A percentile compares a stretch with the other conserved stretches of the same genome.
Evolutionary conservation across 1,140 invertebrate species (phyloP).

Genomic region (Procambarus virginalis): DNA sequence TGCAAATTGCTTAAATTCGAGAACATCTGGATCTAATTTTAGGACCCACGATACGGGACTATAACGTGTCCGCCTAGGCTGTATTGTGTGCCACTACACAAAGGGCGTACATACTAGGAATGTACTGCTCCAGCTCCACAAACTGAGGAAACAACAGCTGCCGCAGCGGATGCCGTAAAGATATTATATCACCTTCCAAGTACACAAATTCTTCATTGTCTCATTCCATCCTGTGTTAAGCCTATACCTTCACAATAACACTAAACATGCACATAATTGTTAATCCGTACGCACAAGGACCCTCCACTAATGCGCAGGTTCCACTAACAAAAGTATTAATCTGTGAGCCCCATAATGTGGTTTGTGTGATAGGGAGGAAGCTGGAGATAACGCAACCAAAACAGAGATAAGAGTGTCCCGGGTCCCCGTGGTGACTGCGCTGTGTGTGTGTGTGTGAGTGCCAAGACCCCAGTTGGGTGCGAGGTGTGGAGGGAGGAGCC

Average conservation of each 20-base stretch:
- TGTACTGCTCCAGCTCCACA: not conserved
- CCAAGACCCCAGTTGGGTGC: no score
- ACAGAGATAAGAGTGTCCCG: slow-evolving; percentile 21
- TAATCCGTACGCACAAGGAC: not conserved
- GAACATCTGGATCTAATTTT: no score
- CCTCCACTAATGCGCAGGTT: not conserved
- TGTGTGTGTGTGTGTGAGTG: not conserved
- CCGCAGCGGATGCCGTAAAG: not conserved
- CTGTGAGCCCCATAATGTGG: not conserved
- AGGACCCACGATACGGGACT: no score
- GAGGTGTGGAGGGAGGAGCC: no score
- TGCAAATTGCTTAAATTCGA: no score
- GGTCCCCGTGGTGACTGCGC: not conserved
- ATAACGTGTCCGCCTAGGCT: no score
- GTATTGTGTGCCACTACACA: no score
- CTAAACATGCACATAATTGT: not conserved
- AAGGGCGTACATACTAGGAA: not conserved
- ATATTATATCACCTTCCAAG: not conserved
- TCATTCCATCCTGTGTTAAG: not conserved
- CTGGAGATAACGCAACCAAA: not conserved
- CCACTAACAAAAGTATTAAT: not conserved
- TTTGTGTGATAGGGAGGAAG: slow-evolving; percentile 9
- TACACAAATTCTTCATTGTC: not conserved
- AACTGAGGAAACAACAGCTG: not conserved
- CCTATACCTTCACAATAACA: not conserved